These are phyloP conservation scores for Megaceryle maxima DNA, from an alignment of 2,113 vertebrate species.

Conservation along the genomic window DNA sequence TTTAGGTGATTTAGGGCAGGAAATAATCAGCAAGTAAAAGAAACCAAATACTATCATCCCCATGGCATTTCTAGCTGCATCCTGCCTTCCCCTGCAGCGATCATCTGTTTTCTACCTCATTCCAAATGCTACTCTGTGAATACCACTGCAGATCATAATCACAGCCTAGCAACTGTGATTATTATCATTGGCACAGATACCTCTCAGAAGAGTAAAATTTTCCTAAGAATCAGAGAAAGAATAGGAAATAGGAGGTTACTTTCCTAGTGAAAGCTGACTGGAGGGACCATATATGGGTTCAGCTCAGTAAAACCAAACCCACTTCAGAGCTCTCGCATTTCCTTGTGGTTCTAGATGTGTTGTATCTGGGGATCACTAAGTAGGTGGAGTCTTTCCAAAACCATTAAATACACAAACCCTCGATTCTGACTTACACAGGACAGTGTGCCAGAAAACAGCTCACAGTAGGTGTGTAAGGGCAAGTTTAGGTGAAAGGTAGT, in stretches of 20 bases:
- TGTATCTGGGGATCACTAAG: neutral
- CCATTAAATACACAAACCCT: neutral
- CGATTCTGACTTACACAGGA: neutral
- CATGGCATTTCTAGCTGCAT: neutral
- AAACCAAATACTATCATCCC: neutral
- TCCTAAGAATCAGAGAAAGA: neutral
- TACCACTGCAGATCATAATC: neutral
- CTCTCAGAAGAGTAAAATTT: neutral
- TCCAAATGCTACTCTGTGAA: neutral
- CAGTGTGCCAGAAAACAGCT: neutral
- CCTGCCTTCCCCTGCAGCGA: neutral
- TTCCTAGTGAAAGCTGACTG: neutral
- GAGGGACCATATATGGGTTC: neutral
- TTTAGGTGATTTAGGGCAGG: neutral
- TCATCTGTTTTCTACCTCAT: neutral
- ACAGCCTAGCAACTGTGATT: neutral
- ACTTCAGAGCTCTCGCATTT: rapidly evolving
- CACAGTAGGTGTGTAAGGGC: neutral
- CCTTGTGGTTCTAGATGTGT: neutral
- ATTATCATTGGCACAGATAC: neutral
- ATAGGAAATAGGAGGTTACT: neutral
- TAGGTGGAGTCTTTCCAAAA: neutral
- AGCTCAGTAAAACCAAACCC: neutral
- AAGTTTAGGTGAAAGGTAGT: neutral
- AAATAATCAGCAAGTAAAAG: conserved; percentile 2